phyloP scores from a whole-genome alignment of 2,113 vertebrate species.

The Cyprinodon brontotheroides region DNA sequence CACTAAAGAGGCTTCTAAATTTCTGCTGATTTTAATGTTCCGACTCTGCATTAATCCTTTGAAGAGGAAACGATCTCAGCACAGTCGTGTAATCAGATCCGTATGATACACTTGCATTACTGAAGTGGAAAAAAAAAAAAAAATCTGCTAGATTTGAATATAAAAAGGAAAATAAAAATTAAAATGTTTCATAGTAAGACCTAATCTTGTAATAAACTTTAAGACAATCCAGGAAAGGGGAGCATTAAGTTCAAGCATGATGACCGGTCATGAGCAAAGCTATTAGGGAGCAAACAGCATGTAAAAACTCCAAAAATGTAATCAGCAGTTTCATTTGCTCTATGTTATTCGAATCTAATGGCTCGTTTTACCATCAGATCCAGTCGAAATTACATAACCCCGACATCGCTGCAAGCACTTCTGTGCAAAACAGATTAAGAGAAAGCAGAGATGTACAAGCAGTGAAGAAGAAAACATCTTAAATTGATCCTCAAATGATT shows the following conservation, averaged over 20 bases:
- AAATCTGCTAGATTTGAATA: not conserved
- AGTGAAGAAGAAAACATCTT: slow-evolving; percentile 30
- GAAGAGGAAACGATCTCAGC: slow-evolving; percentile 35
- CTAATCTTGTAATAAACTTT: not conserved
- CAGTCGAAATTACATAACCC: slow-evolving; percentile 36
- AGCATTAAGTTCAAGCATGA: slow-evolving; percentile 6
- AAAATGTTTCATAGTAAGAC: not conserved
- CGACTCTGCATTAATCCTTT: slow-evolving; percentile 10
- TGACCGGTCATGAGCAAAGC: slow-evolving; percentile 20
- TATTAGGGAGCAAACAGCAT: slow-evolving; percentile 1
- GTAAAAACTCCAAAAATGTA: slow-evolving; percentile 29
- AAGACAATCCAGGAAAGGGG: not conserved
- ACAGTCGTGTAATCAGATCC: slow-evolving; percentile 47
- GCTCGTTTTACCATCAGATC: slow-evolving; percentile 52
- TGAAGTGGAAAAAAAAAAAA: not conserved
- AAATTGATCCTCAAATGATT: slow-evolving; percentile 51
- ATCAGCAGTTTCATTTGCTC: slow-evolving; percentile 41
- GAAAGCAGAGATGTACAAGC: slow-evolving; percentile 57
- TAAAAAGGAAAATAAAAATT: not conserved
- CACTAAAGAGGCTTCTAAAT: slow-evolving; percentile 42
- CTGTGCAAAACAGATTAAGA: slow-evolving; percentile 52
- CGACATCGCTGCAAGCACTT: slow-evolving; percentile 28
- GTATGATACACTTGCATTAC: slow-evolving; percentile 23
- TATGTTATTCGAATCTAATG: slow-evolving; percentile 46
- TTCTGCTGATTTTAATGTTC: slow-evolving; percentile 62